Base-by-base conservation (phyloP, 2,888 invertebrate species). In the Amphiduros pacificus region DNA sequence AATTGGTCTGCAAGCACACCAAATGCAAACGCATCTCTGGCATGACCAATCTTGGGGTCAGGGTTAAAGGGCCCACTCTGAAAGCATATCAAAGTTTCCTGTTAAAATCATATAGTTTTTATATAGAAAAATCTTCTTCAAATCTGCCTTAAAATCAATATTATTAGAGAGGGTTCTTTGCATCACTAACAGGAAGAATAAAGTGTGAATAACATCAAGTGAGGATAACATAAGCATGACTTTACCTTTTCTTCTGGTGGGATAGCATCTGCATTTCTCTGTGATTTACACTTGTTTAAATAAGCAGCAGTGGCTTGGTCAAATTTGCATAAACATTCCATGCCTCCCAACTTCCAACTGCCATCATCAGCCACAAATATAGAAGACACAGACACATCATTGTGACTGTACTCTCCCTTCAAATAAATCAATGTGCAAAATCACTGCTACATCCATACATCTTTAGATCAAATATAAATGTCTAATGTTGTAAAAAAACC, bases 281-380 rank as follows among this genome's bases (percentile, higher is more conserved):
- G 22, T 17, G 44, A 4, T n/a, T 28, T 51, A 40, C 32, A 48
- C 31, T 49, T 55, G 14, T 22, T 4, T 9, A 68, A 65, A 52
- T 51, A 63, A 0, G 63, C 20, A 0, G 55, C 32, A 0, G 64
- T 53, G 5, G 61, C 66, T 27, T 75, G 71, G 22, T 64, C 55
- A 84, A 77, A 88, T 86, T 28, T 90, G 89, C 67, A 90, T 85
- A 74, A 67, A 67, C 78, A 88, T 79, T 94, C 93, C 75, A 94
- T 85, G 3, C 92, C 92, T 14, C 91, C 92, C 31, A 94, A 85
- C 77, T 92, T 91, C 94, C 94, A 94, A 62, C 88, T 88, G 0
- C 93, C 93, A 83, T 93, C 91, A 20, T 87, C 87, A 28, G 90
- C 89, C 6, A 94, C 89, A 84, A 91, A 94, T 64, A 94, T 86